Evolutionary conservation across 2,113 vertebrate genomes (phyloP).

Genomic region (Candoia aspera): DNA sequence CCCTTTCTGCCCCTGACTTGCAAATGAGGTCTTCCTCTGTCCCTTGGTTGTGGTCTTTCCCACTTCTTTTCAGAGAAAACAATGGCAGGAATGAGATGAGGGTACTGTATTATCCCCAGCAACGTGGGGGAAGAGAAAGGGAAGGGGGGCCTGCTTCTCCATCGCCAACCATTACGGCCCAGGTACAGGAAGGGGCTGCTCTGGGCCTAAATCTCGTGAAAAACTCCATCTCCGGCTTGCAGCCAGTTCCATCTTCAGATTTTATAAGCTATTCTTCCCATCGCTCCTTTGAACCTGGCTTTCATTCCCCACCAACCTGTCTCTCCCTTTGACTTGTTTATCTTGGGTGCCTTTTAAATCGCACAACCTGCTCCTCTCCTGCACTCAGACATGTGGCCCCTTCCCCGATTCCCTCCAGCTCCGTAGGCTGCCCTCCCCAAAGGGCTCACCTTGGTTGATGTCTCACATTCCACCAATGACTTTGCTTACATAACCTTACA

Average conservation of each 20-base stretch:
- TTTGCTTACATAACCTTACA: constrained; percentile 68
- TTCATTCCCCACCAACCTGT: neutral
- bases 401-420: neutral
- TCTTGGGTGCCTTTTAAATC: neutral
- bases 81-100: neutral
- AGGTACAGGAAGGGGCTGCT: neutral
- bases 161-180: neutral
- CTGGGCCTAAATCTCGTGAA: neutral
- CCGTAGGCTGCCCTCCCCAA: neutral
- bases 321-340: neutral
- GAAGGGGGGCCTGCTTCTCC: neutral
- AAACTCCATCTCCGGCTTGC: neutral
- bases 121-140: too few species aligned
- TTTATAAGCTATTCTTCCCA: neutral
- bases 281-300: neutral
- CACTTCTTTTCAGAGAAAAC: neutral
- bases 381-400: neutral
- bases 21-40: neutral
- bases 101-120: too few species aligned
- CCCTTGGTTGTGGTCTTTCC: neutral
- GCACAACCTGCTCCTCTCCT: neutral
- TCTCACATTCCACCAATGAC: constrained; percentile 59
- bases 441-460: constrained; percentile 61
- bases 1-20: neutral
- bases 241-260: neutral